A percentile compares a stretch with the other conserved stretches of the same genome.
phyloP scores from a whole-genome alignment of 2,113 vertebrate genomes.

The Brienomyrus brachyistius region DNA sequence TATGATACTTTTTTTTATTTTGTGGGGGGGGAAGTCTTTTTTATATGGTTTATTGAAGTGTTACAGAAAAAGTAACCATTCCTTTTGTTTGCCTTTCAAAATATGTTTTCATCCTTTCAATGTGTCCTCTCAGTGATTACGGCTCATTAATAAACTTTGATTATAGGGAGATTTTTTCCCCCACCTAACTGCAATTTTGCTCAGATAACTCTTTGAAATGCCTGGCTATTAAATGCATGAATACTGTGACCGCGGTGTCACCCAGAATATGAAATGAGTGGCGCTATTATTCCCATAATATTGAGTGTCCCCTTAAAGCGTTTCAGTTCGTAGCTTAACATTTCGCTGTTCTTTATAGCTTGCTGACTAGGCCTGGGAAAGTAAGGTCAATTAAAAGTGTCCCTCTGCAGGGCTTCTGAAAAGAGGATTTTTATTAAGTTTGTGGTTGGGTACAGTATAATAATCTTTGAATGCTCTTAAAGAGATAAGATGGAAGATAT shows the following conservation, averaged over 20 bases:
- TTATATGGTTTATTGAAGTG: not conserved
- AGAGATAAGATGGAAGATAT: constrained; percentile 14
- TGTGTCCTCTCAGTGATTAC: constrained; percentile 27
- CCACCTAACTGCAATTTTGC: constrained; percentile 47
- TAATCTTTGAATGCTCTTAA: not conserved
- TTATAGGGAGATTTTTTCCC: constrained; percentile 46
- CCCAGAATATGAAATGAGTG: constrained; percentile 63
- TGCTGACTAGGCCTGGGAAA: constrained; percentile 54
- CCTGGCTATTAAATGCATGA: constrained; percentile 57
- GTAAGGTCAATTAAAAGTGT: constrained; percentile 63
- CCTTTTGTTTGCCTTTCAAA: constrained; percentile 23
- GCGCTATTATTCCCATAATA: constrained; percentile 63
- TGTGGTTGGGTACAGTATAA: constrained; percentile 42
- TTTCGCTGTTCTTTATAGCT: constrained; percentile 64
- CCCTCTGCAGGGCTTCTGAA: constrained; percentile 26
- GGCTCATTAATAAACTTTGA: constrained; percentile 53
- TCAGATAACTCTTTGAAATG: constrained; percentile 55
- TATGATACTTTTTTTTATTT: not conserved
- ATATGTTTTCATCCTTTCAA: constrained; percentile 24
- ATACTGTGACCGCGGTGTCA: constrained; percentile 66
- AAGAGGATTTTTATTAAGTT: constrained; percentile 48
- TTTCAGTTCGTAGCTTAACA: constrained; percentile 55
- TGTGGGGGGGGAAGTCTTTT: not conserved
- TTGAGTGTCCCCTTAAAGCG: constrained; percentile 57
- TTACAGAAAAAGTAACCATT: not conserved